A percentile compares a stretch with the other conserved stretches of the same genome.
Conservation (phyloP, 2,113 vertebrate genomes). For the Elaphurus davidianus region DNA sequence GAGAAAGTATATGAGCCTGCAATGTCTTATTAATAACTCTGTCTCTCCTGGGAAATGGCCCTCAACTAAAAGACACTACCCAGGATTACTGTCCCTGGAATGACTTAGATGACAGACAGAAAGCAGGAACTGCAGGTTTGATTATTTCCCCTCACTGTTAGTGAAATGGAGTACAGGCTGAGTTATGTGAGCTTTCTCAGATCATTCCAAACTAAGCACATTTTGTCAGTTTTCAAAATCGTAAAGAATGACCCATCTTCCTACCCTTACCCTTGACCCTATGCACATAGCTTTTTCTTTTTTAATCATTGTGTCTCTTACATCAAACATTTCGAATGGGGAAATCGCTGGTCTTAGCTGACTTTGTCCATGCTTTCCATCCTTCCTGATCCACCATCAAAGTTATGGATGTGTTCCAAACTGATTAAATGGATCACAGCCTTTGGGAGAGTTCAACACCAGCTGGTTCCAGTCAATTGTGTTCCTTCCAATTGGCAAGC, state of each 20-base stretch:
- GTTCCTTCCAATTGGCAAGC: slow-evolving; percentile 82
- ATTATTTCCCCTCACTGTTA: slow-evolving; percentile 34
- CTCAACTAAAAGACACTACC: slow-evolving; percentile 54
- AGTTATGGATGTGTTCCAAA: slow-evolving; percentile 82
- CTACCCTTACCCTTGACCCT: slow-evolving; percentile 50
- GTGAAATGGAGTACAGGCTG: slow-evolving; percentile 52
- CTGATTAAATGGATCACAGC: slow-evolving; percentile 83
- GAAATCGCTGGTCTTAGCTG: slow-evolving; percentile 73
- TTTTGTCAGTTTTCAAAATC: slow-evolving; percentile 69
- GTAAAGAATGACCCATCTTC: slow-evolving; percentile 65
- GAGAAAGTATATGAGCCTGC: slow-evolving; percentile 44
- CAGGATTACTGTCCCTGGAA: slow-evolving; percentile 45
- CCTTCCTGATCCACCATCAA: slow-evolving; percentile 80
- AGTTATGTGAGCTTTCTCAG: slow-evolving; percentile 67
- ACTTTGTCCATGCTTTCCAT: slow-evolving; percentile 76
- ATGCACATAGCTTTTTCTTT: slow-evolving; percentile 64
- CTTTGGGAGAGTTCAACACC: slow-evolving; percentile 79
- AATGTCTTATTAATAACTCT: slow-evolving; percentile 42
- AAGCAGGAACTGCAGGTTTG: slow-evolving; percentile 62
- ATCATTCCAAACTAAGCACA: slow-evolving; percentile 65
- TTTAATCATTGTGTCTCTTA: slow-evolving; percentile 74
- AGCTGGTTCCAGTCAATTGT: slow-evolving; percentile 84
- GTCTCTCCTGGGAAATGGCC: slow-evolving; percentile 46
- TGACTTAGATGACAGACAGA: slow-evolving; percentile 62
- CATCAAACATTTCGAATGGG: slow-evolving; percentile 72